These are phyloP conservation scores for Balearica regulorum DNA, from an alignment of 2,797 vertebrate genomes.

Conservation along the genomic window DNA sequence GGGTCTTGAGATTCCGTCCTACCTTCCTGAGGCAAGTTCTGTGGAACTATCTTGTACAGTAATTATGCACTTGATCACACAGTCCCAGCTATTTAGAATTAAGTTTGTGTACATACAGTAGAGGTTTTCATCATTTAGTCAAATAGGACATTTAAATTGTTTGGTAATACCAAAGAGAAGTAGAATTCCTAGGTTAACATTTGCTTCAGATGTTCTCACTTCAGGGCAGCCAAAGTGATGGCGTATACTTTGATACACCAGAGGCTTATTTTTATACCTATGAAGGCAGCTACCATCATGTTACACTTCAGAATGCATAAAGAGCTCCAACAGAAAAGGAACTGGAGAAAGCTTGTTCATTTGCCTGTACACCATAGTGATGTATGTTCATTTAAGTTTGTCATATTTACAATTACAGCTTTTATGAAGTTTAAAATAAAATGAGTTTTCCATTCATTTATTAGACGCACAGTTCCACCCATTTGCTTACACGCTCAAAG, in stretches of 20 bases:
- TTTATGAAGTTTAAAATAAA: slow-evolving; percentile 56
- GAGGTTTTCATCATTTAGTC: not conserved
- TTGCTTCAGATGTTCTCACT: not conserved
- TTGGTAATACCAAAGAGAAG: slow-evolving; percentile 48
- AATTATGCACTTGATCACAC: not conserved
- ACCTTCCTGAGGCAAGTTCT: not conserved
- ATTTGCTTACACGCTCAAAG: not conserved
- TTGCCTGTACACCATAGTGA: not conserved
- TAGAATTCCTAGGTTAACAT: not conserved
- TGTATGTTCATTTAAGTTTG: not conserved
- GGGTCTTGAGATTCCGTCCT: not conserved
- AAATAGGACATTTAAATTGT: not conserved
- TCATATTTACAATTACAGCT: not conserved
- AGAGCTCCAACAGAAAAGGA: not conserved
- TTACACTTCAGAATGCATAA: not conserved
- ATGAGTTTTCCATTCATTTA: slow-evolving; percentile 17
- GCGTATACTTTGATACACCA: not conserved
- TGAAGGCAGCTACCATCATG: not conserved
- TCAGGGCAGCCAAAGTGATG: not conserved
- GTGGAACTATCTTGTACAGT: not conserved
- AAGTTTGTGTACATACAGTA: not conserved
- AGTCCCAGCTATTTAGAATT: not conserved
- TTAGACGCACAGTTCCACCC: not conserved
- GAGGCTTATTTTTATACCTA: slow-evolving; percentile 60
- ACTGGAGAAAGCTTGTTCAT: not conserved